These are phyloP conservation scores for Melanerpes formicivorus DNA, from an alignment of 2,113 vertebrate species.

Conservation along the genomic window DNA sequence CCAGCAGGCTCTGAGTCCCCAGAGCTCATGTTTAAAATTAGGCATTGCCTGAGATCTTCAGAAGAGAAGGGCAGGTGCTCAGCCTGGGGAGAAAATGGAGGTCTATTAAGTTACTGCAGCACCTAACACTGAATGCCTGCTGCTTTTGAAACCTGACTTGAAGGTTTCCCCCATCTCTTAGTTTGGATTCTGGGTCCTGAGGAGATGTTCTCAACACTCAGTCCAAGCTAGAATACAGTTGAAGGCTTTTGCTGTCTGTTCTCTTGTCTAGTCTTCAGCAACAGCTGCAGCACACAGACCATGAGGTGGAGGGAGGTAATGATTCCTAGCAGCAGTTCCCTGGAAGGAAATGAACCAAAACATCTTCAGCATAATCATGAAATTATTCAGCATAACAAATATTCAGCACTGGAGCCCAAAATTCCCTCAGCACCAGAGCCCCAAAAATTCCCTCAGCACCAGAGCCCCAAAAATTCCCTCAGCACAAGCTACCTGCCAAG, in stretches of 20 bases:
- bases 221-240: background rate
- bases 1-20: background rate
- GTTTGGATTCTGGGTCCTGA: background rate
- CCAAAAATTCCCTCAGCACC: too few relatives aligned
- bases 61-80: background rate
- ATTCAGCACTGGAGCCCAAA: too few relatives aligned
- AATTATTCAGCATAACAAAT: too few relatives aligned
- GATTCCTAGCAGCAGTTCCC: background rate
- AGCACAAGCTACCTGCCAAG: too few relatives aligned
- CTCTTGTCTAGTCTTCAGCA: background rate
- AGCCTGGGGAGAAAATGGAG: background rate
- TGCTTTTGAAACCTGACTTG: background rate
- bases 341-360: conserved; percentile 12
- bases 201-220: background rate
- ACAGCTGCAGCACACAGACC: background rate
- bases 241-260: background rate
- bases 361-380: background rate
- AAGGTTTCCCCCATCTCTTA: background rate
- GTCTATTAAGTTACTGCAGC: background rate
- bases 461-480: too few relatives aligned
- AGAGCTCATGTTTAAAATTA: background rate
- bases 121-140: background rate
- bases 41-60: background rate
- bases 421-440: too few relatives aligned
- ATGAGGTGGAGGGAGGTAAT: background rate